phyloP scores from a whole-genome alignment of 2,113 vertebrate species.

The Lontra canadensis region DNA sequence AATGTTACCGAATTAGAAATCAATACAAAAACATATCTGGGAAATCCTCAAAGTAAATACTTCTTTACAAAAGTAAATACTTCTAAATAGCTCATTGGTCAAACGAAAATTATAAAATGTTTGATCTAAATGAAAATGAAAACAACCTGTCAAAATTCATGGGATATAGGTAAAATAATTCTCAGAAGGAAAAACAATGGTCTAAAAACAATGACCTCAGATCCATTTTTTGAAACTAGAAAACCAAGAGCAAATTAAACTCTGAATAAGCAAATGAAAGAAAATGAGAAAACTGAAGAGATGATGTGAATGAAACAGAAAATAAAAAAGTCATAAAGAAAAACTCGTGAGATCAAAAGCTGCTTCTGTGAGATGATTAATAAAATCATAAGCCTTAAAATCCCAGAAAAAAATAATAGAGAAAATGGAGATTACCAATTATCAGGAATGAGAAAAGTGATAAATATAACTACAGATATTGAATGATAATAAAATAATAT shows the following conservation, averaged over 20 bases:
- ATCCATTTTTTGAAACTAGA: background rate
- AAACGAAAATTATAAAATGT: background rate
- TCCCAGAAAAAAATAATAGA: background rate
- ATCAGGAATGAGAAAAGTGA: background rate
- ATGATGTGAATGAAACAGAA: background rate
- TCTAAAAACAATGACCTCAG: background rate
- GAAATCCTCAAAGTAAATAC: background rate
- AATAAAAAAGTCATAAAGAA: background rate
- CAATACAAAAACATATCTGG: background rate
- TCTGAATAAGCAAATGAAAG: background rate
- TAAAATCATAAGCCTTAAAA: background rate
- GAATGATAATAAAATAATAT: background rate
- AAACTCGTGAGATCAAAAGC: background rate
- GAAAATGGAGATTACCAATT: background rate
- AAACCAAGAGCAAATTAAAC: background rate
- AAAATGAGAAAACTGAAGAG: background rate
- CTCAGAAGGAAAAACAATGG: background rate
- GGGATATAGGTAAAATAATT: background rate
- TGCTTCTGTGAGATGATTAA: background rate
- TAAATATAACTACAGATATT: background rate
- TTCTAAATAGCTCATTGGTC: background rate
- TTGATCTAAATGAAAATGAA: background rate
- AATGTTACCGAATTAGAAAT: background rate
- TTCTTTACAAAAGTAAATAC: background rate
- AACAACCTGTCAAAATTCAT: background rate